These are phyloP conservation scores for Rhea pennata DNA, from an alignment of 2,113 vertebrate genomes.

Conservation along the genomic window DNA sequence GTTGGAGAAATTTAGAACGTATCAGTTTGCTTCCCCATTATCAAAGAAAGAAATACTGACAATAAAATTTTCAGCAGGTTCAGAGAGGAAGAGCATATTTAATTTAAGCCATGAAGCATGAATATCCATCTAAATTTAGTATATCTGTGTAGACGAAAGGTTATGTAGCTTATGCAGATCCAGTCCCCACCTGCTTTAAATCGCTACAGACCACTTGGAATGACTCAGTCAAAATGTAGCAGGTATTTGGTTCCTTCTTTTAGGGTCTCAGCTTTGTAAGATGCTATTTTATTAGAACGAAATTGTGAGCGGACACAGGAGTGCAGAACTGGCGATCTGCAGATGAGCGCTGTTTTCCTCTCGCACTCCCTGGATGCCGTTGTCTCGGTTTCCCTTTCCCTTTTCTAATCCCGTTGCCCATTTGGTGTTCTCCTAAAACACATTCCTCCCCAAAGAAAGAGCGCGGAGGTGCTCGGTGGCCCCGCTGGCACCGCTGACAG, in stretches of 20 bases:
- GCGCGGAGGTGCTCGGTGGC: not conserved
- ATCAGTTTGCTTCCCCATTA: not conserved
- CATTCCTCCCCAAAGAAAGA: not conserved
- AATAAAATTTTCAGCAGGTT: not conserved
- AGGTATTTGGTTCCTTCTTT: not conserved
- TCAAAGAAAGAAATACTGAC: not conserved
- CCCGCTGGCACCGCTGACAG: not conserved
- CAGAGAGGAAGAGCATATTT: not conserved
- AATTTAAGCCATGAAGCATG: not conserved
- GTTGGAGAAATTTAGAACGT: not conserved
- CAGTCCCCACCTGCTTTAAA: not conserved
- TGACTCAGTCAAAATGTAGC: rapidly evolving
- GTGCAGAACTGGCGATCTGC: not conserved
- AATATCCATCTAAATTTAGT: not conserved
- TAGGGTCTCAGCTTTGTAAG: not conserved
- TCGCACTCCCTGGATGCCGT: not conserved
- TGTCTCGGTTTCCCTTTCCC: not conserved
- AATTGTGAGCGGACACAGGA: not conserved
- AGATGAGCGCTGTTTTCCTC: not conserved
- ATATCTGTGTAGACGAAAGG: not conserved
- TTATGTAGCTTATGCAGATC: not conserved
- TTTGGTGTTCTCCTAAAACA: not conserved
- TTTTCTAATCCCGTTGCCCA: not conserved
- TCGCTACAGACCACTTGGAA: not conserved
- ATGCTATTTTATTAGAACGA: not conserved